Percentiles rank a stretch among this genome's conserved stretches.
These are phyloP conservation scores for Lycocerus yunnanus DNA, from an alignment of 2,888 invertebrate species.

Conservation along the genomic window DNA sequence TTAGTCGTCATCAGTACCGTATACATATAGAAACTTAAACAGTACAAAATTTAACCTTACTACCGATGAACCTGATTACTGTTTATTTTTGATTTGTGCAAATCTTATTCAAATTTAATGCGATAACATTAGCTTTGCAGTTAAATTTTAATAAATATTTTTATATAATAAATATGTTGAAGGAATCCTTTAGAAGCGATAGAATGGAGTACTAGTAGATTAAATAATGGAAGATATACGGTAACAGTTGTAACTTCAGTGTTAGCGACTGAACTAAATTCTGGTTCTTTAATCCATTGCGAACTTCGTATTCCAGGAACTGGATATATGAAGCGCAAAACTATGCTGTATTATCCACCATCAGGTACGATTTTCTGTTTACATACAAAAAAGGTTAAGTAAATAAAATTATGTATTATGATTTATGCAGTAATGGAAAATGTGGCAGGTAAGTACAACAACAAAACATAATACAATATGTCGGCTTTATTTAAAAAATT, in stretches of 20 bases:
- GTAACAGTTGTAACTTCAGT: slow-evolving; percentile 47
- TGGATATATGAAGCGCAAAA: slow-evolving; percentile 52
- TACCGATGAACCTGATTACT: too few relatives aligned
- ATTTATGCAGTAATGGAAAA: slow-evolving; percentile 24
- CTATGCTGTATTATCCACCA: slow-evolving; percentile 51
- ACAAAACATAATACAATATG: too few relatives aligned
- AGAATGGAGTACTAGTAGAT: slow-evolving; percentile 50
- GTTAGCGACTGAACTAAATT: slow-evolving; percentile 39
- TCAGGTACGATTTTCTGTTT: slow-evolving; percentile 32
- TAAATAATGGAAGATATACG: slow-evolving; percentile 46
- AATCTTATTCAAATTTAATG: too few relatives aligned
- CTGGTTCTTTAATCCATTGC: slow-evolving; percentile 52
- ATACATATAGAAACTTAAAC: too few relatives aligned
- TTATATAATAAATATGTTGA: background rate
- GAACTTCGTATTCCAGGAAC: slow-evolving; percentile 54
- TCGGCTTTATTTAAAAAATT: too few relatives aligned
- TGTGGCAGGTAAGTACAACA: background rate
- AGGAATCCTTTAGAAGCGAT: slow-evolving; percentile 43
- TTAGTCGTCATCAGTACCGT: too few relatives aligned
- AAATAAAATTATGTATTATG: background rate
- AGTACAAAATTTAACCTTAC: too few relatives aligned
- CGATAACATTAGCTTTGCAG: too few relatives aligned
- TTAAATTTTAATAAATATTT: too few relatives aligned
- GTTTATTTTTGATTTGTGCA: too few relatives aligned
- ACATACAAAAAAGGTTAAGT: background rate